Evolutionary conservation across 2,797 vertebrate species (phyloP), one percentile per base, ranked within the genome.

Genomic region (Acanthiza pusilla): DNA sequence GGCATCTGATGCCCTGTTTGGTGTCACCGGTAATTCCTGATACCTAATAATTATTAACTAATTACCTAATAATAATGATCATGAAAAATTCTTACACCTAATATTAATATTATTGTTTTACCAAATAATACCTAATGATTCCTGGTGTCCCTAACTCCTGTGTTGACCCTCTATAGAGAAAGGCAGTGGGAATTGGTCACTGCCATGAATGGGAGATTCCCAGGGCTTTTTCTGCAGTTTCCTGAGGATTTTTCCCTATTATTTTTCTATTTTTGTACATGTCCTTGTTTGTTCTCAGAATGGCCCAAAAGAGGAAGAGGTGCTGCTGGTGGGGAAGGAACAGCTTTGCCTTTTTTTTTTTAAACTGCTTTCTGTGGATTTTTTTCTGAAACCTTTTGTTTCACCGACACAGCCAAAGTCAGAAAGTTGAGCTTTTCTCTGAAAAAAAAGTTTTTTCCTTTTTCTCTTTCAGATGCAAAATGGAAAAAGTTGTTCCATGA

Each of bases 201-300:
- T 36, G 67, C 58, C 63, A 55, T 0, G 4, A 55, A 25, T 0
- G 0, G 75, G 72, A 88, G 76, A 68, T 50, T 93, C 76, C 86
- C 83, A 22, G 61, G 26, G 54, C 22, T 61, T 68, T 54, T 67
- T 16, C 38, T 60, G 62, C 71, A 57, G 53, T 17, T 89, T 82
- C 67, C 58, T 0, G 16, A 83, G 50, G 63, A 83, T 42, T 79
- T 88, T 85, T 83, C 89, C 83, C 47, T 65, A 23, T 65, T 92
- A 76, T 66, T 93, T 85, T 77, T 9, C 91, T 92, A 76, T 88
- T 93, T 79, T 48, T 42, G 43, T 34, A 21, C 1, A 0, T 20
- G 83, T 47, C 89, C 87, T 90, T 66, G 61, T 53, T 88, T 76
- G 55, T 30, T 73, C 68, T 95, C 73, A 76, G 84, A 79, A 73